phyloP scores from a whole-genome alignment of 2,113 vertebrate genomes.

The Ciconia boyciana region DNA sequence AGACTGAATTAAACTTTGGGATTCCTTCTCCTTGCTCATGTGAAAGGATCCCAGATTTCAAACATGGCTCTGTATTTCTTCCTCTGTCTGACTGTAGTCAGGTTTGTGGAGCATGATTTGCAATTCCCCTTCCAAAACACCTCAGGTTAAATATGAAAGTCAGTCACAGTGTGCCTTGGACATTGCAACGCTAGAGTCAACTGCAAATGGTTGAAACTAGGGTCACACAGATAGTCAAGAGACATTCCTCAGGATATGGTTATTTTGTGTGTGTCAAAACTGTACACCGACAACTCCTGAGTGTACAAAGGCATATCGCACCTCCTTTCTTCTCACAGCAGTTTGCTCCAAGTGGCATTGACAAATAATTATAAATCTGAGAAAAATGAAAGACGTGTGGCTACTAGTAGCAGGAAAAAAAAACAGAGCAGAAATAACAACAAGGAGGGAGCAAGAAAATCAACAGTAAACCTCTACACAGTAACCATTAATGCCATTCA shows the following conservation, averaged over 20 bases:
- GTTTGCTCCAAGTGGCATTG: background rate
- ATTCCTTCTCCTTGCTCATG: background rate
- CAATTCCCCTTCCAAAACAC: background rate
- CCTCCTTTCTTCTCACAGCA: background rate
- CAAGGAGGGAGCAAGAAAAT: background rate
- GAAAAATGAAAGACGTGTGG: background rate
- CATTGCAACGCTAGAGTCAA: background rate
- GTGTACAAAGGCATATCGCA: fast-evolving
- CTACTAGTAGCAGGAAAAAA: background rate
- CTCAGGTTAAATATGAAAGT: background rate
- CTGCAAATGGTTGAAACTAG: background rate
- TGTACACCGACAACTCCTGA: background rate
- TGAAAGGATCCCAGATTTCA: background rate
- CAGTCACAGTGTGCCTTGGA: background rate
- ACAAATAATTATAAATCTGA: background rate
- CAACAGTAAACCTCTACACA: background rate
- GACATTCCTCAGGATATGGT: background rate
- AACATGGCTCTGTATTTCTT: background rate
- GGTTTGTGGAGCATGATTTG: background rate
- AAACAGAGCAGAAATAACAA: background rate
- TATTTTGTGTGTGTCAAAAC: background rate
- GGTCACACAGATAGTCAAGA: background rate
- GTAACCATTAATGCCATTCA: background rate
- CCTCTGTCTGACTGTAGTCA: background rate
- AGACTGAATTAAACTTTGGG: background rate